Evolutionary conservation across 2,888 invertebrate species (phyloP), one percentile per base, ranked within the genome.

Genomic region (Drosophila aldrichi): DNA sequence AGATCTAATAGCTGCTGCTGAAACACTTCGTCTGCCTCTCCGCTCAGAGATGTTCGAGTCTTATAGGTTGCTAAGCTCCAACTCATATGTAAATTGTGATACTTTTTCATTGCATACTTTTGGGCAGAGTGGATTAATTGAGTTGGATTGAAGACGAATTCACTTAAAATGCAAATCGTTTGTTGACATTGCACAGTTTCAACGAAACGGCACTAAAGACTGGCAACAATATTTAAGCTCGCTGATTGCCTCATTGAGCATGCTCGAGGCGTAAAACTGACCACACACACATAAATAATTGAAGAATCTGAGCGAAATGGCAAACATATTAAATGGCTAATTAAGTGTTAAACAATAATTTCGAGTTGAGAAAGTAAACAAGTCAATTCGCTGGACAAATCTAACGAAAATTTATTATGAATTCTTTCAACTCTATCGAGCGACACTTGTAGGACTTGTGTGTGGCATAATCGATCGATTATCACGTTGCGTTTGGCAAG

Each of bases 291-390:
- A 2, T 18, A 48, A 25, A 46, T 32, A 49, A 5, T 48, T 29
- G 49, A 55, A 77, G 54, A 76, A 46, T 58, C 49, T 55, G 51
- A 63, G 65, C 67, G 70, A 88, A 83, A 81, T 84, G 84, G 63
- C 65, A 59, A 44, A 74, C 77, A 89, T 85, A 85, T 79, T 61
- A 58, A 73, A 66, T 77, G 59, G 64, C 66, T 67, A 40, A 84
- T 85, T 89, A 87, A 73, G 36, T 57, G 51, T 48, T 56, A 34
- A 20, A 20, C 70, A 66, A 63, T 29, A 43, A 18, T 22, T 25
- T 34, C n/a, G 9, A 49, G 48, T 3, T 34, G 43, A 51, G 74
- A 82, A 77, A 74, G 78, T 79, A 82, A 86, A 73, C 73, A 68
- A 66, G 10, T 49, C 62, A 58, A 65, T 62, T 56, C 18, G 43